These are phyloP conservation scores for Parambassis ranga DNA, from an alignment of 2,797 vertebrate species.

Conservation along the genomic window DNA sequence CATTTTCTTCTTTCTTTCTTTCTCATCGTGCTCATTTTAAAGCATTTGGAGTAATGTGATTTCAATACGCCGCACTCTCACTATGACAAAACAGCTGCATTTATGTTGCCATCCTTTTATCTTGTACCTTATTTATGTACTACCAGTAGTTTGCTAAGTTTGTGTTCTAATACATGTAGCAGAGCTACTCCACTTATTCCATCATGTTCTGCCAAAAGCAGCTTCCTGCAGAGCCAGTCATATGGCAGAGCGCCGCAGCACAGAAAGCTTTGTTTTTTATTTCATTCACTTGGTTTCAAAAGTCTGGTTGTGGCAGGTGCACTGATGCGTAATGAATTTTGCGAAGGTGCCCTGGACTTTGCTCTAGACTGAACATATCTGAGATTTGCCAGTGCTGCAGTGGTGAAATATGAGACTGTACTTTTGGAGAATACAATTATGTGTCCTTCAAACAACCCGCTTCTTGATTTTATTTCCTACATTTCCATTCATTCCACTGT, in stretches of 20 bases:
- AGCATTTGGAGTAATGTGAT: neutral
- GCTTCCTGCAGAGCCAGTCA: slow-evolving; percentile 36
- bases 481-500: neutral
- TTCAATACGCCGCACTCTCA: neutral
- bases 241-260: slow-evolving; percentile 8
- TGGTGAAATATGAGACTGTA: neutral
- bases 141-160: neutral
- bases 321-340: slow-evolving; percentile 13
- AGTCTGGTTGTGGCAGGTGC: slow-evolving; percentile 27
- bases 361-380: slow-evolving; percentile 7
- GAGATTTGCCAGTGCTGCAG: neutral
- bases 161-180: slow-evolving; percentile 34
- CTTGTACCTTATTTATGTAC: slow-evolving; percentile 24
- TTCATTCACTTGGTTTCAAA: slow-evolving; percentile 3
- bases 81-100: neutral
- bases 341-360: neutral
- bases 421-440: no score
- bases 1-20: neutral
- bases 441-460: no score
- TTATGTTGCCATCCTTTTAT: slow-evolving; percentile 3
- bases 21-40: no score
- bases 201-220: slow-evolving; percentile 40
- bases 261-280: slow-evolving; percentile 14
- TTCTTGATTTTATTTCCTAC: no score
- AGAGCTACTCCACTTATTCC: slow-evolving; percentile 35